Conservation (phyloP, 2,797 vertebrate genomes). For the Xenops minutus region DNA sequence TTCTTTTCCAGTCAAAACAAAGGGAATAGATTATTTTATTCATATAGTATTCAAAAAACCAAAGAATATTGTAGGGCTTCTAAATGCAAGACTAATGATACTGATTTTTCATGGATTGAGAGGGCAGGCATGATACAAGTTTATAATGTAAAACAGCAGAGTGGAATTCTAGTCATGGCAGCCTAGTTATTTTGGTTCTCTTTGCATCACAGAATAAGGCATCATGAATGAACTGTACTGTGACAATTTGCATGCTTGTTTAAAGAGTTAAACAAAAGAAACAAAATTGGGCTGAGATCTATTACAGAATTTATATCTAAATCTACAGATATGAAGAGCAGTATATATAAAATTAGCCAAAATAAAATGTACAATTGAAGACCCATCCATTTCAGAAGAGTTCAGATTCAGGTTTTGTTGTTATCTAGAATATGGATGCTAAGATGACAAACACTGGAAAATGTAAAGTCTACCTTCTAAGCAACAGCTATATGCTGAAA, state of each 20-base stretch:
- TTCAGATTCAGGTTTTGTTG: background rate
- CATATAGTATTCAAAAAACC: background rate
- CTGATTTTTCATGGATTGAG: background rate
- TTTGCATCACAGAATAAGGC: background rate
- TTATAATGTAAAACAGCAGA: background rate
- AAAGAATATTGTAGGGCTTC: background rate
- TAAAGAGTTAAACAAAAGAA: background rate
- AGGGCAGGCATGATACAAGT: background rate
- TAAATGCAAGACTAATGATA: background rate
- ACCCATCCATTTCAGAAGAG: background rate
- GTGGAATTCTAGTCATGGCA: background rate
- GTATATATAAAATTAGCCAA: background rate
- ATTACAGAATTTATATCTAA: background rate
- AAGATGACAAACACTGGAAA: background rate
- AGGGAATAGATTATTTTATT: background rate
- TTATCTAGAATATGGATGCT: background rate
- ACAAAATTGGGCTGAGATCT: background rate
- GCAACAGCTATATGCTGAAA: background rate
- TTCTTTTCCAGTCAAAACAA: background rate
- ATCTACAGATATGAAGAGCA: background rate
- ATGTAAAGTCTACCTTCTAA: background rate
- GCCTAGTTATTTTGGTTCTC: background rate
- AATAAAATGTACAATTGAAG: background rate
- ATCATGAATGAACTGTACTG: background rate
- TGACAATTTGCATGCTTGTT: background rate